A percentile compares a stretch with the other conserved stretches of the same genome.
Evolutionary conservation across 2,113 vertebrate genomes (phyloP).

Genomic region (Condylura cristata): DNA sequence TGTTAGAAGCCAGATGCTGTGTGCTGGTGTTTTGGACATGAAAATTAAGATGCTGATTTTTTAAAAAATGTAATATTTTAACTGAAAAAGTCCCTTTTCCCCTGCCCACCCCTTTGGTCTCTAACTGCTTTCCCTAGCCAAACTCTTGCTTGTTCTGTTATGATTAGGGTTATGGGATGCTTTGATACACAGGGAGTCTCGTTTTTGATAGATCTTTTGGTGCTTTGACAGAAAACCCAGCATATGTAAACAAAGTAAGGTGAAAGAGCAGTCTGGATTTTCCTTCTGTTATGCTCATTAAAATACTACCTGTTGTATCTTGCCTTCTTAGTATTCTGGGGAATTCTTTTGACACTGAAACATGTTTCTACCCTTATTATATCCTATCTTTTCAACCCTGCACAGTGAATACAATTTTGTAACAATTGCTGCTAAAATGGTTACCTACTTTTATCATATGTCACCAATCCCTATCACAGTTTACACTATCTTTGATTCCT

Average conservation of each 20-base stretch:
- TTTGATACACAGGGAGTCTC: not conserved
- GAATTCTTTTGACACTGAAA: not conserved
- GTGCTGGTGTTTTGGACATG: constrained; percentile 2
- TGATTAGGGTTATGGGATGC: not conserved
- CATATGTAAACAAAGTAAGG: not conserved
- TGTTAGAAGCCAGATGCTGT: constrained; percentile 18
- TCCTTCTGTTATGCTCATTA: not conserved
- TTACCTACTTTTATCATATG: not conserved
- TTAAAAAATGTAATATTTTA: not conserved
- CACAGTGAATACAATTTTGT: constrained; percentile 1
- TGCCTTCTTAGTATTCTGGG: not conserved
- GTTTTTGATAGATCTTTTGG: not conserved
- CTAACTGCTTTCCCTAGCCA: not conserved
- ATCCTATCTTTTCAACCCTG: not conserved
- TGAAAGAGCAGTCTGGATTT: not conserved
- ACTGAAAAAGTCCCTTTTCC: not conserved
- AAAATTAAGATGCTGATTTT: constrained; percentile 34
- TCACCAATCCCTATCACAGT: not conserved
- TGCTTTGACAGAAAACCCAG: not conserved
- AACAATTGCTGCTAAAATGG: not conserved
- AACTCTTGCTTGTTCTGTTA: not conserved
- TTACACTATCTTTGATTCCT: too few species aligned
- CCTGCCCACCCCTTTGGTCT: not conserved
- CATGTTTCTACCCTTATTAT: not conserved
- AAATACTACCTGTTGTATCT: not conserved